Conservation (phyloP, 2,113 vertebrate genomes). For the Litocranius walleri region DNA sequence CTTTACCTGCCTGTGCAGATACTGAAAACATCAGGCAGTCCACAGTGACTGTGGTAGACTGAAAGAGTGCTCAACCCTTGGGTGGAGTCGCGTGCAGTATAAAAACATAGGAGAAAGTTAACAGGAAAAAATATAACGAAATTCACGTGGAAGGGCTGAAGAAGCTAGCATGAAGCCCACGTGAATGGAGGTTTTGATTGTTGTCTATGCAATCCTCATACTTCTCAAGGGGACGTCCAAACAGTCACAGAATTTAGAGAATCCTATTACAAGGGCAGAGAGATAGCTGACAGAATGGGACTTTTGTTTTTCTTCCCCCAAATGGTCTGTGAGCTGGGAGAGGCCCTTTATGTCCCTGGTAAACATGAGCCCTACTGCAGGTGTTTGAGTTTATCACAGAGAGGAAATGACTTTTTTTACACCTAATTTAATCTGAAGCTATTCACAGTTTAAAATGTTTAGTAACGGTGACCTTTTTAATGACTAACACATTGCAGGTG, state of each 20-base stretch:
- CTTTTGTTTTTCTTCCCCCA: slow-evolving; percentile 53
- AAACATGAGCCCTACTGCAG: slow-evolving; percentile 85
- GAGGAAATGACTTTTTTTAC: slow-evolving; percentile 99
- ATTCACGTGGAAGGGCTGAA: neutral
- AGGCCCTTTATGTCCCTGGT: slow-evolving; percentile 76
- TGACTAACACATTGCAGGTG: slow-evolving; percentile 98
- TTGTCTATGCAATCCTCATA: neutral
- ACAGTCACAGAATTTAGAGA: slow-evolving; percentile 21
- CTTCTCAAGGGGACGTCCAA: neutral
- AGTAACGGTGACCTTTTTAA: slow-evolving; percentile 95
- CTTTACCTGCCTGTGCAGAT: neutral
- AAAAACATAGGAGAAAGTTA: neutral
- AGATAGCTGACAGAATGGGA: slow-evolving; percentile 65
- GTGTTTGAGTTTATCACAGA: slow-evolving; percentile 92
- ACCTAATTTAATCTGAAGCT: slow-evolving; percentile 99
- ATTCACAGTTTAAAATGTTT: slow-evolving; percentile 96
- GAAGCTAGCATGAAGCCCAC: neutral
- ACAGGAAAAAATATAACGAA: neutral
- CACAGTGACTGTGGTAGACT: neutral
- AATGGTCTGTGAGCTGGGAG: slow-evolving; percentile 65
- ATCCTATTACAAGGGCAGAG: slow-evolving; percentile 47
- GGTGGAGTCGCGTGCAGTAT: neutral
- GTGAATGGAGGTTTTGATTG: neutral
- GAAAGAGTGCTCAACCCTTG: too few species aligned
- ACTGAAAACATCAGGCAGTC: neutral